Conservation (phyloP, 1,140 invertebrate genomes). For the Eumaeus atala region DNA sequence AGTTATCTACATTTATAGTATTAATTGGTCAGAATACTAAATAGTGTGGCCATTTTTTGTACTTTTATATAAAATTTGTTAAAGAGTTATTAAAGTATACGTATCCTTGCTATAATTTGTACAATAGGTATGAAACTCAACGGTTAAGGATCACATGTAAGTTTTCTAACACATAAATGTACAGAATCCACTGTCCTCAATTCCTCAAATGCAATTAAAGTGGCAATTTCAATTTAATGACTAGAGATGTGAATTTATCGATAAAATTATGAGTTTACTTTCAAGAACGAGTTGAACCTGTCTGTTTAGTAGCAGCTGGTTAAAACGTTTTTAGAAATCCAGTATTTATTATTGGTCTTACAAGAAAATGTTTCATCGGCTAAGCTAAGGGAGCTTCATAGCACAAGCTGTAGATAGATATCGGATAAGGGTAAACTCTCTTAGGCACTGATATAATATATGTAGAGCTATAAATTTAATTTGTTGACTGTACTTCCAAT, state of each 20-base stretch:
- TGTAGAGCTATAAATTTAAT: too few relatives aligned
- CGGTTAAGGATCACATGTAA: not conserved
- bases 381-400: not conserved
- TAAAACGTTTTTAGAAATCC: not conserved
- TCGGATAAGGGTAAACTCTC: not conserved
- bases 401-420: not conserved
- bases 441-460: too few relatives aligned
- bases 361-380: slow-evolving; percentile 7
- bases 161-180: slow-evolving; percentile 9
- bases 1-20: too few relatives aligned
- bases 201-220: slow-evolving; percentile 18
- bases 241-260: slow-evolving; percentile 17
- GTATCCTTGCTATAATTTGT: too few relatives aligned
- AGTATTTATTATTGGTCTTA: slow-evolving; percentile 6
- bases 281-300: slow-evolving; percentile 10
- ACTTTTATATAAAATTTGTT: too few relatives aligned
- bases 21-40: too few relatives aligned
- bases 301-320: slow-evolving; percentile 1
- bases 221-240: slow-evolving; percentile 15
- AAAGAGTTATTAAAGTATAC: too few relatives aligned
- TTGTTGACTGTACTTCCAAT: too few relatives aligned
- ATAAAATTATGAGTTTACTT: slow-evolving; percentile 16
- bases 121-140: too few relatives aligned
- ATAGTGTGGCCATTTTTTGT: too few relatives aligned
- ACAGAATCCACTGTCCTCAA: slow-evolving; percentile 11